These are phyloP conservation scores for Lepas anatifera DNA, from an alignment of 2,888 invertebrate genomes.

Conservation along the genomic window DNA sequence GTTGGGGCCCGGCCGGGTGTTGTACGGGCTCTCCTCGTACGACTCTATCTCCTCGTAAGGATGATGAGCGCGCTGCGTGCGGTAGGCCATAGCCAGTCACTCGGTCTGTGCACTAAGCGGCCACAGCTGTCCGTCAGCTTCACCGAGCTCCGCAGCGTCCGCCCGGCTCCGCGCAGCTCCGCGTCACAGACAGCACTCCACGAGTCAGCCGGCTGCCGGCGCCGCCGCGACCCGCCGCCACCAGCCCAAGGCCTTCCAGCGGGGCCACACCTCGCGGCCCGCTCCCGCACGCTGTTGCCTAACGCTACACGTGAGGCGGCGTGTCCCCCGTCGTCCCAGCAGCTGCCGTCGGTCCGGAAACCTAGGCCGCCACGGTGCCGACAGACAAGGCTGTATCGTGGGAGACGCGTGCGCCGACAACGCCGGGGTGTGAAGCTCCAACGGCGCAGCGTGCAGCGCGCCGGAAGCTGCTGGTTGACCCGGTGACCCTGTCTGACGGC, in stretches of 20 bases:
- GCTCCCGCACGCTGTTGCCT: background rate
- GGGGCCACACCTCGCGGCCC: background rate
- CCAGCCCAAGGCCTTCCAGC: background rate
- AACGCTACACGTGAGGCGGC: background rate
- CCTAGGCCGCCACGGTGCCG: background rate
- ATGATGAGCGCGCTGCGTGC: background rate
- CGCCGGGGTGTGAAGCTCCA: too few relatives aligned
- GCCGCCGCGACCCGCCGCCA: background rate
- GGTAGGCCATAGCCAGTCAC: background rate
- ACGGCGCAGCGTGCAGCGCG: too few relatives aligned
- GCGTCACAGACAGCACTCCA: background rate
- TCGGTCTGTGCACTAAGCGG: background rate
- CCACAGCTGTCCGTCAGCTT: background rate
- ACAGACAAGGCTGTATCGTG: too few relatives aligned
- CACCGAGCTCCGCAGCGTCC: background rate
- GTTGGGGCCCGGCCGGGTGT: background rate
- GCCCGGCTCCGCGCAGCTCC: background rate
- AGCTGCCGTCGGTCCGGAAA: background rate
- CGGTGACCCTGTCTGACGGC: background rate
- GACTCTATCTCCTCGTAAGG: conserved; percentile 7
- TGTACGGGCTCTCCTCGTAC: conserved; percentile 2
- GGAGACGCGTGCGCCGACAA: background rate
- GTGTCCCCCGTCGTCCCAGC: background rate
- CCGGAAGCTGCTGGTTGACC: too few relatives aligned
- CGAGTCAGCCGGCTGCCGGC: background rate